Conservation (phyloP, 2,888 invertebrate species). For the Sarcophaga rosellei region DNA sequence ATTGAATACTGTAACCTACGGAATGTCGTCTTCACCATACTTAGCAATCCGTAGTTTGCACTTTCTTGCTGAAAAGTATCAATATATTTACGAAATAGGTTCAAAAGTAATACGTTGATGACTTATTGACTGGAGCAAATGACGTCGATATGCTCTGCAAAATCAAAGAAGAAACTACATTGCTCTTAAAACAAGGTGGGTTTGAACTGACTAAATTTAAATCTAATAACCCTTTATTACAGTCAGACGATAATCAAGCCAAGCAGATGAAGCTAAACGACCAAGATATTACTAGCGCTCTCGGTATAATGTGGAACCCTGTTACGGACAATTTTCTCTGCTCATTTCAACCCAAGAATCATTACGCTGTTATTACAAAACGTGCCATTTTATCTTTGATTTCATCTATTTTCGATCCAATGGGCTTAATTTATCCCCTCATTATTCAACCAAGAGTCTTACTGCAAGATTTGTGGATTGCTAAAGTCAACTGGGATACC, state of each 20-base stretch:
- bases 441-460: slow-evolving; percentile 57
- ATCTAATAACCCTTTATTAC: not conserved
- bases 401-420: slow-evolving; percentile 40
- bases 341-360: slow-evolving; percentile 38
- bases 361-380: slow-evolving; percentile 41
- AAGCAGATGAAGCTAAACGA: slow-evolving; percentile 21
- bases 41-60: slow-evolving; percentile 47
- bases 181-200: not conserved
- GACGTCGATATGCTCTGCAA: not conserved
- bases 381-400: slow-evolving; percentile 46
- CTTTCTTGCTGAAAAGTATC: slow-evolving; percentile 27
- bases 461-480: slow-evolving; percentile 46
- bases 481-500: slow-evolving; percentile 16
- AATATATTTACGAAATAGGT: slow-evolving; percentile 13
- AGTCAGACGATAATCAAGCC: not conserved
- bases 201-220: slow-evolving; percentile 3
- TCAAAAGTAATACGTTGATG: slow-evolving; percentile 35
- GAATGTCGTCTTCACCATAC: slow-evolving; percentile 52
- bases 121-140: slow-evolving; percentile 34
- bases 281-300: slow-evolving; percentile 30
- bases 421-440: slow-evolving; percentile 47
- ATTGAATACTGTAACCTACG: slow-evolving; percentile 63
- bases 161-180: slow-evolving; percentile 11
- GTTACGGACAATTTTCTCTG: slow-evolving; percentile 47
- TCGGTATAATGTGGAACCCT: slow-evolving; percentile 49